Evolutionary conservation across 2,888 invertebrate genomes (phyloP).

Genomic region (Ectobius pallidus): DNA sequence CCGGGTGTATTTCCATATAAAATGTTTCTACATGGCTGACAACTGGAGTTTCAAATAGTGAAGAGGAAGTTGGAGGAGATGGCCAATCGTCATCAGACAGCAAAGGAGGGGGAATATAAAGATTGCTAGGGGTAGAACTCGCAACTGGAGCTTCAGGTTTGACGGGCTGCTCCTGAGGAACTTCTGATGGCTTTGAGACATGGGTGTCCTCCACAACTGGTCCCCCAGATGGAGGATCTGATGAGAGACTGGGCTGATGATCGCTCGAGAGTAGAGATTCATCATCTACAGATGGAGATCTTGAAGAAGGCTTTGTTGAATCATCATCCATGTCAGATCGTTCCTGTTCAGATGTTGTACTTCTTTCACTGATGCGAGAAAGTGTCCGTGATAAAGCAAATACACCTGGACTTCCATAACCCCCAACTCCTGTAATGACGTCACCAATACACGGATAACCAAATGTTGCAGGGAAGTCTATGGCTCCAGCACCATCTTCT

Average conservation of each 20-base stretch:
- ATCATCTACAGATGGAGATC: slow-evolving; percentile 83
- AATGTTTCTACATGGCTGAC: slow-evolving; percentile 81
- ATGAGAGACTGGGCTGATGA: slow-evolving; percentile 83
- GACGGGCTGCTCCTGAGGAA: no score
- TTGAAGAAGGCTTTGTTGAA: slow-evolving; percentile 82
- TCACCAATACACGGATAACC: slow-evolving; percentile 70
- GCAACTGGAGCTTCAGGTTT: background rate
- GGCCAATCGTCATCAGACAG: slow-evolving; percentile 83
- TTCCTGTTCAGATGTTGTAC: slow-evolving; percentile 84
- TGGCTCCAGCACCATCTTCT: slow-evolving; percentile 68
- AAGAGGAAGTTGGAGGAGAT: slow-evolving; percentile 72
- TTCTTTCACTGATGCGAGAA: slow-evolving; percentile 85
- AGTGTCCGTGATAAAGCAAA: slow-evolving; percentile 78
- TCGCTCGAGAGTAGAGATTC: slow-evolving; percentile 84
- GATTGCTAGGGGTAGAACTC: slow-evolving; percentile 36
- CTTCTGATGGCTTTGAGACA: slow-evolving; percentile 39
- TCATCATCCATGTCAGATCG: slow-evolving; percentile 76
- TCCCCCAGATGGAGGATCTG: slow-evolving; percentile 78
- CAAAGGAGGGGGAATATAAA: slow-evolving; percentile 62
- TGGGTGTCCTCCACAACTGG: slow-evolving; percentile 32
- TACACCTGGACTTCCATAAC: slow-evolving; percentile 64
- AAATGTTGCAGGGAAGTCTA: slow-evolving; percentile 76
- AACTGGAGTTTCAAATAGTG: slow-evolving; percentile 71
- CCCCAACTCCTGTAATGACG: slow-evolving; percentile 47
- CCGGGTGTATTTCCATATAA: slow-evolving; percentile 76